phyloP scores from a whole-genome alignment of 1,140 invertebrate species.

The Sinonovacula constricta region DNA sequence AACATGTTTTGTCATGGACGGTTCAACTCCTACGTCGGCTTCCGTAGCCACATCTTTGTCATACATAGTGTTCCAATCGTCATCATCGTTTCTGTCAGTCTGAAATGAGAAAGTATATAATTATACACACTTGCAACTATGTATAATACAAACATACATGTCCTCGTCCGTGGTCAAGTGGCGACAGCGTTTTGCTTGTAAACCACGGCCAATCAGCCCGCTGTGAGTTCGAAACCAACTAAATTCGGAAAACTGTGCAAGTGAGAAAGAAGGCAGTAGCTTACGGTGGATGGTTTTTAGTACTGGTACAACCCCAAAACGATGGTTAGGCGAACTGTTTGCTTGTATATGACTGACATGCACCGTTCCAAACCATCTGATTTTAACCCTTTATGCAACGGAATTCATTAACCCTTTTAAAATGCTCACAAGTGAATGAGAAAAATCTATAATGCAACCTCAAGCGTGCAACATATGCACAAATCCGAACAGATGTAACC shows the following conservation, averaged over 20 bases:
- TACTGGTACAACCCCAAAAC: too few species aligned
- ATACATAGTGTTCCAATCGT: slow-evolving; percentile 3
- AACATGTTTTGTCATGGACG: slow-evolving; percentile 19
- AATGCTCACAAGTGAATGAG: too few species aligned
- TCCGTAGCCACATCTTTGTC: slow-evolving; percentile 4
- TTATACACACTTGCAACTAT: neutral
- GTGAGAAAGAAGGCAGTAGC: too few species aligned
- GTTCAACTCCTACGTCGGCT: slow-evolving; percentile 10
- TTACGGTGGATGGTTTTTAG: too few species aligned
- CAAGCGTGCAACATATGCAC: too few species aligned
- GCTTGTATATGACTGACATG: too few species aligned
- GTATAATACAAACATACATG: neutral
- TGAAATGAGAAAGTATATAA: neutral
- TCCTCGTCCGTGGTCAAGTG: neutral
- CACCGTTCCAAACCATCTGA: too few species aligned
- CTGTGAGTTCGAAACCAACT: neutral
- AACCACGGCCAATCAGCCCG: neutral
- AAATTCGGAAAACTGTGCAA: neutral
- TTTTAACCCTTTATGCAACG: too few species aligned
- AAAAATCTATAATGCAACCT: too few species aligned
- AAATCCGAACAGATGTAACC: too few species aligned
- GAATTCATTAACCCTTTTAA: too few species aligned
- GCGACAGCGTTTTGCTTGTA: neutral
- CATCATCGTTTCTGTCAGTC: slow-evolving; percentile 2
- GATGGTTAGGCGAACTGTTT: too few species aligned